phyloP scores from a whole-genome alignment of 1,140 invertebrate species.

The Wasmannia auropunctata region DNA sequence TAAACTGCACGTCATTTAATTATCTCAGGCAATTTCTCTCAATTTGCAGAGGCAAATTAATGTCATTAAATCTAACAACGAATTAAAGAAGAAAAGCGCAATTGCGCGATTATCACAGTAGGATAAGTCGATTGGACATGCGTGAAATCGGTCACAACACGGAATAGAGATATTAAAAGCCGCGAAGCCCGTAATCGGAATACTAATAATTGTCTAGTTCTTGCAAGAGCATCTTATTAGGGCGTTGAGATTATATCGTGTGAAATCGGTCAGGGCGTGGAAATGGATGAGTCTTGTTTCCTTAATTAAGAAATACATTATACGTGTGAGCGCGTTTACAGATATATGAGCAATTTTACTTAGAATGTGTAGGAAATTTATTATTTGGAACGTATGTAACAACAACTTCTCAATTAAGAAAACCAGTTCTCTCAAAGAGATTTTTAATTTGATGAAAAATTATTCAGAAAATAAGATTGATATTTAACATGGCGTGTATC shows the following conservation, averaged over 20 bases:
- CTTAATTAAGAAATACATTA: neutral
- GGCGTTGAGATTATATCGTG: conserved; percentile 14
- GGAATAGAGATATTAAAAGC: neutral
- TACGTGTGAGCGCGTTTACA: neutral
- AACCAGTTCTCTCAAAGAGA: neutral
- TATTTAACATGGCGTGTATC: neutral
- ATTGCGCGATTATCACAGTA: neutral
- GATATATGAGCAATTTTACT: neutral
- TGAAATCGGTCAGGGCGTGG: conserved; percentile 18
- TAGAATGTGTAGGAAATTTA: neutral
- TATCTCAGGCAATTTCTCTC: neutral
- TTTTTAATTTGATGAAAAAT: neutral
- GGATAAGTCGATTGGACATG: neutral
- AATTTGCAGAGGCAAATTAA: neutral
- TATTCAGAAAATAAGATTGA: neutral
- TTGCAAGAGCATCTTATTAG: neutral
- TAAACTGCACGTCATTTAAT: neutral
- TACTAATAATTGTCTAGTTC: conserved; percentile 10
- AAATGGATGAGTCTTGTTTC: neutral
- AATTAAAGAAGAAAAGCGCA: neutral
- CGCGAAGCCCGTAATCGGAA: neutral
- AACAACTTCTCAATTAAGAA: no score
- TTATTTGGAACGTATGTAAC: neutral
- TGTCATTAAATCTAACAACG: neutral
- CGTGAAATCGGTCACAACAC: neutral